Evolutionary conservation across 2,113 vertebrate genomes (phyloP).

Genomic region (Arothron firmamentum): DNA sequence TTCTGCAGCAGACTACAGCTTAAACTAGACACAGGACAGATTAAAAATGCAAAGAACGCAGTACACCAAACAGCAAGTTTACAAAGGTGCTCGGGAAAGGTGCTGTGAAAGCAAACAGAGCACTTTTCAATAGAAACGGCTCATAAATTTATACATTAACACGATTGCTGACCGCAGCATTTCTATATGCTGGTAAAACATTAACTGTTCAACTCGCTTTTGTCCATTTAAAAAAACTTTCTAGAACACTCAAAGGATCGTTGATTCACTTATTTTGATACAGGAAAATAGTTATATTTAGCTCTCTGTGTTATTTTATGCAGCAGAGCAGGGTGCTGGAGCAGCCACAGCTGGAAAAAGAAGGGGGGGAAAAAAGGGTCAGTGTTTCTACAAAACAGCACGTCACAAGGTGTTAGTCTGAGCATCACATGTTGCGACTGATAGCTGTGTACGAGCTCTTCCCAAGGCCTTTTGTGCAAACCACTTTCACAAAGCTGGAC

Average conservation of each 20-base stretch:
- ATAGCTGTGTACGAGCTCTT: conserved; percentile 7
- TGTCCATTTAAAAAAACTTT: conserved; percentile 7
- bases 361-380: neutral
- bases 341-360: conserved; percentile 8
- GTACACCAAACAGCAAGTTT: conserved; percentile 19
- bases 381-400: conserved; percentile 32
- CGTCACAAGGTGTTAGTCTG: conserved; percentile 31
- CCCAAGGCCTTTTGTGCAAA: conserved; percentile 1
- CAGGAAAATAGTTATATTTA: conserved; percentile 12
- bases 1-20: neutral
- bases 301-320: neutral
- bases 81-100: neutral
- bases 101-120: conserved; percentile 16
- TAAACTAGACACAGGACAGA: neutral
- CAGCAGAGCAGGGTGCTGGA: neutral
- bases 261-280: conserved; percentile 5
- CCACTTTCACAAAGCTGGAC: too few species aligned
- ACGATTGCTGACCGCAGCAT: conserved; percentile 45
- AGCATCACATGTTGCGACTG: conserved; percentile 36
- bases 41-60: conserved; percentile 1
- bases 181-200: conserved; percentile 8
- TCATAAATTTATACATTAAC: conserved; percentile 54
- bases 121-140: conserved; percentile 22
- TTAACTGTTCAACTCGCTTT: conserved; percentile 48
- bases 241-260: conserved; percentile 2